Evolutionary conservation across 2,113 vertebrate genomes (phyloP).

Genomic region (Athene noctua): DNA sequence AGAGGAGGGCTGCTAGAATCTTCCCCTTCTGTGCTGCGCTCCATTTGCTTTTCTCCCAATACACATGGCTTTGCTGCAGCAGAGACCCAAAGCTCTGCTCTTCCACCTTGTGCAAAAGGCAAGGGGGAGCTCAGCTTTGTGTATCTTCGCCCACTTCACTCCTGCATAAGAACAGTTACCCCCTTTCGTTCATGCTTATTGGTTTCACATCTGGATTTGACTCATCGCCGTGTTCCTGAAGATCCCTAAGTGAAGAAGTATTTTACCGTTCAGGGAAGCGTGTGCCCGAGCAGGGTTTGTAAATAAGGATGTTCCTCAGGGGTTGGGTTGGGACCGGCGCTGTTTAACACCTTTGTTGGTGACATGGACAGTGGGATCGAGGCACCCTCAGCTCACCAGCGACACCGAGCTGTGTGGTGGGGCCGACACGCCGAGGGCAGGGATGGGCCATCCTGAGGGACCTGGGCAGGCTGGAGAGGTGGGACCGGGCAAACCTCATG

Average conservation of each 20-base stretch:
- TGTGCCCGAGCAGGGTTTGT: not conserved
- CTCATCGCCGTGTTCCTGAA: not conserved
- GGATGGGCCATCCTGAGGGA: too few species aligned
- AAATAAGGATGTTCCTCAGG: too few species aligned
- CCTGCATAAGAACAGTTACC: not conserved
- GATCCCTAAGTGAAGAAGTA: not conserved
- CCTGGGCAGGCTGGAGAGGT: too few species aligned
- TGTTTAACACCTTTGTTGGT: too few species aligned
- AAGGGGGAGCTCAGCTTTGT: not conserved
- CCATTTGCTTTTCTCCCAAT: not conserved
- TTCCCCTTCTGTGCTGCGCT: not conserved
- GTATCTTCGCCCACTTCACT: not conserved
- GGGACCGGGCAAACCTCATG: too few species aligned
- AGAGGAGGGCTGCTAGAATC: not conserved
- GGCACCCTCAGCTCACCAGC: too few species aligned
- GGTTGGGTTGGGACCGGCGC: too few species aligned
- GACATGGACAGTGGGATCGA: too few species aligned
- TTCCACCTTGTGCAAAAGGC: accelerated
- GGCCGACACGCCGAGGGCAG: too few species aligned
- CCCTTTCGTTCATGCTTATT: not conserved
- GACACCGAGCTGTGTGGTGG: too few species aligned
- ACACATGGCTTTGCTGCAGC: not conserved
- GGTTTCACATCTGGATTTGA: not conserved
- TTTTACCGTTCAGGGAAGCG: not conserved
- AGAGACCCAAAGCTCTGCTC: not conserved